A percentile compares a stretch with the other conserved stretches of the same genome.
Conservation (phyloP, 2,113 vertebrate genomes). For the Lontra canadensis region DNA sequence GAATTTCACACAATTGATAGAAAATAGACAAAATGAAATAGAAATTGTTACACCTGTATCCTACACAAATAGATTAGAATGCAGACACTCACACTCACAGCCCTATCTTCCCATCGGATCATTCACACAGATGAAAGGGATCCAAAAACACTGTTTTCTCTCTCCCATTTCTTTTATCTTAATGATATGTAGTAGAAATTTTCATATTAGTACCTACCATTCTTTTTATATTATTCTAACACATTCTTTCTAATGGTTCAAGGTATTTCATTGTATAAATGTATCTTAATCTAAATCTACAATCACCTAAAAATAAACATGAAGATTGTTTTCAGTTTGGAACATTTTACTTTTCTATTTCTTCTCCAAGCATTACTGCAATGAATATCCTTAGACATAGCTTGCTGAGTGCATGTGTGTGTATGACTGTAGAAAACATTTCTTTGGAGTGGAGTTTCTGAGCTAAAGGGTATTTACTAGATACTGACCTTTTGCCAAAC, state of each 20-base stretch:
- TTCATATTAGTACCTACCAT: neutral
- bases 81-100: neutral
- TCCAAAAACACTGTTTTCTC: neutral
- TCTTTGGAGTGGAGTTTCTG: neutral
- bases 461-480: neutral
- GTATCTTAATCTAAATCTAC: neutral
- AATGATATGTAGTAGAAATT: neutral
- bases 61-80: neutral
- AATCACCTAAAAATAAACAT: neutral
- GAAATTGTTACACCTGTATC: neutral
- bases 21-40: neutral
- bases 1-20: neutral
- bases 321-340: neutral
- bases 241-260: neutral
- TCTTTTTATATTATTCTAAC: neutral
- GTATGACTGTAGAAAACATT: neutral
- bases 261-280: neutral
- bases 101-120: neutral
- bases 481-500: constrained; percentile 37
- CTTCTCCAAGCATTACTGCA: neutral
- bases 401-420: neutral
- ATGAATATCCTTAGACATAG: neutral
- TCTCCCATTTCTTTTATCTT: neutral
- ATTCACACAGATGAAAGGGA: neutral
- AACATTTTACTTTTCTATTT: neutral